Conservation (phyloP, 2,797 vertebrate species). For the Myotis daubentonii region DNA sequence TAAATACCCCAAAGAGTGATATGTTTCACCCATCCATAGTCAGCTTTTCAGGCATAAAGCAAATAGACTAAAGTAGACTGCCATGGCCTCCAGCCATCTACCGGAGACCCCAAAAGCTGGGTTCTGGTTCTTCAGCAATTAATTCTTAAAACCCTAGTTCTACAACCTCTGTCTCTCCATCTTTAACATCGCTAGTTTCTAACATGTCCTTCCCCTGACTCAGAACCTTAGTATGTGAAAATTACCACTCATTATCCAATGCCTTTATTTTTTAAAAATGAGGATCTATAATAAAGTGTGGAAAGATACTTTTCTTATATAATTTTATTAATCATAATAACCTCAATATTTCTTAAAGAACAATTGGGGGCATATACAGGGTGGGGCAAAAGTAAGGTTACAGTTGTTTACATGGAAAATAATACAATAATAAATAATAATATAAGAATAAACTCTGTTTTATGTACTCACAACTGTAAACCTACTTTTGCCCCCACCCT, state of each 20-base stretch:
- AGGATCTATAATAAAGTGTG: not conserved
- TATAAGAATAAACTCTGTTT: not conserved
- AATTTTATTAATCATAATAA: conserved; percentile 32
- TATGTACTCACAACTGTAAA: not conserved
- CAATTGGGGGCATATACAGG: not conserved
- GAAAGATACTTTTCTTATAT: not conserved
- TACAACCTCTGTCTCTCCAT: not conserved
- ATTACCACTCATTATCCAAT: not conserved
- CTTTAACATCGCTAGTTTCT: not conserved
- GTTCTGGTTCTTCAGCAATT: not conserved
- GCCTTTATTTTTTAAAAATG: not conserved
- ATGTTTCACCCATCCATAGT: not conserved
- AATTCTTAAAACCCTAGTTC: not conserved
- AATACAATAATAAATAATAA: not conserved
- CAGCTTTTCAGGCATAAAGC: not conserved
- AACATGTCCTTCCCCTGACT: not conserved
- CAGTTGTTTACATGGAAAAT: too few species aligned
- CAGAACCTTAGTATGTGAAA: not conserved
- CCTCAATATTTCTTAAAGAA: conserved; percentile 28
- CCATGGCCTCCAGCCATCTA: not conserved
- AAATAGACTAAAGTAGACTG: not conserved
- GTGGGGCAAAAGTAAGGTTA: not conserved
- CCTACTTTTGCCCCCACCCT: not conserved
- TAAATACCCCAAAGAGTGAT: not conserved
- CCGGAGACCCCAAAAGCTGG: not conserved